These are phyloP conservation scores for Tapirus terrestris DNA, from an alignment of 2,113 vertebrate species.

Conservation along the genomic window DNA sequence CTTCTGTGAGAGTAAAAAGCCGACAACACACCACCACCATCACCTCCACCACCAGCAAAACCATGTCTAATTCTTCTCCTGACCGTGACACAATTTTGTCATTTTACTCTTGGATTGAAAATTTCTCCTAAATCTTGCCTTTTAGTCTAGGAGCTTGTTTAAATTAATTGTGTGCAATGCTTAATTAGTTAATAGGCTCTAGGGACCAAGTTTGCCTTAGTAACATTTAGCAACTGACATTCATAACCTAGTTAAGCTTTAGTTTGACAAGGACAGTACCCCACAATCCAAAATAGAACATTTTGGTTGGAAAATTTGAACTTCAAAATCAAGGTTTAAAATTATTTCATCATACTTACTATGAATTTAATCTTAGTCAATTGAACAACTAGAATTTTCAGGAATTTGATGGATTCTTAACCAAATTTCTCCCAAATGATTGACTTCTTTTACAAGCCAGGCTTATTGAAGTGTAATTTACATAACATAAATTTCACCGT, in stretches of 20 bases:
- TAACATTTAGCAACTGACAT: slow-evolving; percentile 16
- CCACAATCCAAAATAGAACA: background rate
- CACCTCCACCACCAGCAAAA: background rate
- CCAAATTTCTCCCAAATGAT: background rate
- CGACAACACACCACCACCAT: background rate
- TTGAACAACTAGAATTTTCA: background rate
- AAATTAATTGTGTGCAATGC: slow-evolving; percentile 27
- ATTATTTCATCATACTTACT: background rate
- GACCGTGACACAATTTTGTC: background rate
- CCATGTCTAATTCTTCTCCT: background rate
- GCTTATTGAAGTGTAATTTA: background rate
- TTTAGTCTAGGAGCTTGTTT: slow-evolving; percentile 27
- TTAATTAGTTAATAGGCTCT: slow-evolving; percentile 36
- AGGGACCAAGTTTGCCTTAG: background rate
- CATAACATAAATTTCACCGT: background rate
- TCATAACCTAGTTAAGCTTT: slow-evolving; percentile 2
- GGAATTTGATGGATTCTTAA: slow-evolving; percentile 41
- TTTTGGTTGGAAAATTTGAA: background rate
- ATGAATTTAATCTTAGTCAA: background rate
- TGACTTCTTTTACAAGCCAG: background rate
- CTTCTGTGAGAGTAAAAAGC: background rate
- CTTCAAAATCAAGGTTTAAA: background rate
- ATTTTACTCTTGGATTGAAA: background rate
- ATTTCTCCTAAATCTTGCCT: background rate
- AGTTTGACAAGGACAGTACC: background rate